Base-by-base conservation (phyloP, 1,140 invertebrate genomes). In the Chelonus insularis region DNA sequence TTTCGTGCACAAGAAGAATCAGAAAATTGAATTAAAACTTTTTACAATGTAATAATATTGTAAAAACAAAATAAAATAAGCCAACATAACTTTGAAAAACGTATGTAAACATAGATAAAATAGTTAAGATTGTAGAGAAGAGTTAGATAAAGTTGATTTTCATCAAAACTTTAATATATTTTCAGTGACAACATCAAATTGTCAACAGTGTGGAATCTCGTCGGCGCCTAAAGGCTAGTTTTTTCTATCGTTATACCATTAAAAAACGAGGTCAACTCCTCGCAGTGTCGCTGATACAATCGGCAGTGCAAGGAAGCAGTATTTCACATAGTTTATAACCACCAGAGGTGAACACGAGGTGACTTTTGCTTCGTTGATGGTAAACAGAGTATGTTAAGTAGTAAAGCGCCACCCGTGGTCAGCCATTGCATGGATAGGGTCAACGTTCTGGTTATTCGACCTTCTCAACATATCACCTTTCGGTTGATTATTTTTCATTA, bases 311-410 rank as follows among this genome's bases (percentile, higher is more conserved):
- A 54, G 58, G 47, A 54, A 63, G 62, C 62, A 60, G 65, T 71
- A 73, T 76, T 71, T 74, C 67, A 72, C 64, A 64, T 65, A 59
- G 68, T 73, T 73, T 70, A 72, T 67, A 72, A 70, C 67, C 23
- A 52, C 14, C 9, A 18, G 21, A 14, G 48, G 45, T 59, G 32
- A 32, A 51, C 21, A 45, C 48, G 41, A 18, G 39, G 51, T 34
- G 52, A 60, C 51, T 55, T 50, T 51, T 29, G 16, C 34, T 37
- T 34, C 29, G 54, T 32, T 51, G 60, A 68, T 60, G 60, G 63
- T 67, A 71, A 70, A 70, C 63, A 72, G 66, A 64, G 39, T 60
- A 59, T 65, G 63, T 70, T 70, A 70, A 70, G 66, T 69, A 69
- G 66, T 60, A 67, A 65, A 21, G 52, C 34, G 57, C 51, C 48